Conservation (phyloP, 2,797 vertebrate species). For the Heterohyrax brucei region DNA sequence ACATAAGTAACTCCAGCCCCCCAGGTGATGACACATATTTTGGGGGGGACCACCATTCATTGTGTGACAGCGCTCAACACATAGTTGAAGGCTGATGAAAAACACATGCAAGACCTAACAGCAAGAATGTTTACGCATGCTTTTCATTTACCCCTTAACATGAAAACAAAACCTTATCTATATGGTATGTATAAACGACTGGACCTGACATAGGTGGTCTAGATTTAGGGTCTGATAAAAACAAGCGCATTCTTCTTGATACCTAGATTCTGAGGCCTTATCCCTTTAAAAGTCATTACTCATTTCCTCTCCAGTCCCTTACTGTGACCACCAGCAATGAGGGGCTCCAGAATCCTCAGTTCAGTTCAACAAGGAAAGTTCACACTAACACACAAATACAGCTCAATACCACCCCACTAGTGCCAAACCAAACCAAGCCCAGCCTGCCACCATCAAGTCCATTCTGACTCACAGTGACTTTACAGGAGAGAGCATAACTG, state of each 20-base stretch:
- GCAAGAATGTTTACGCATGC: background rate
- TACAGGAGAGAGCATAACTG: too few relatives aligned
- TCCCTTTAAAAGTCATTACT: background rate
- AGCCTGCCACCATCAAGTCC: too few relatives aligned
- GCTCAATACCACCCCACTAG: background rate
- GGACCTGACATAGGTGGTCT: background rate
- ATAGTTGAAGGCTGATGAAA: background rate
- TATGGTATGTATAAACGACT: background rate
- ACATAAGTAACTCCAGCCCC: too few relatives aligned
- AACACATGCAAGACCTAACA: background rate
- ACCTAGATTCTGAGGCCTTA: background rate
- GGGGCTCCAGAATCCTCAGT: background rate
- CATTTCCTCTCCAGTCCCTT: background rate
- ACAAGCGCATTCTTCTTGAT: background rate
- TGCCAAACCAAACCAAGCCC: background rate
- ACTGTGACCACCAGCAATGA: background rate
- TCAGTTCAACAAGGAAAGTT: background rate
- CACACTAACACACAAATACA: background rate
- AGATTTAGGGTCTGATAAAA: slow-evolving; percentile 11
- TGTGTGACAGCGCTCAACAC: too few relatives aligned
- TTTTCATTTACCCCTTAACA: slow-evolving; percentile 6
- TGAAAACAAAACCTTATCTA: background rate
- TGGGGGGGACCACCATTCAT: too few relatives aligned
- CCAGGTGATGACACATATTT: too few relatives aligned
- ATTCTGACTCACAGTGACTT: too few relatives aligned